Base-by-base conservation (phyloP, 2,113 vertebrate genomes). In the Semnornis frantzii region DNA sequence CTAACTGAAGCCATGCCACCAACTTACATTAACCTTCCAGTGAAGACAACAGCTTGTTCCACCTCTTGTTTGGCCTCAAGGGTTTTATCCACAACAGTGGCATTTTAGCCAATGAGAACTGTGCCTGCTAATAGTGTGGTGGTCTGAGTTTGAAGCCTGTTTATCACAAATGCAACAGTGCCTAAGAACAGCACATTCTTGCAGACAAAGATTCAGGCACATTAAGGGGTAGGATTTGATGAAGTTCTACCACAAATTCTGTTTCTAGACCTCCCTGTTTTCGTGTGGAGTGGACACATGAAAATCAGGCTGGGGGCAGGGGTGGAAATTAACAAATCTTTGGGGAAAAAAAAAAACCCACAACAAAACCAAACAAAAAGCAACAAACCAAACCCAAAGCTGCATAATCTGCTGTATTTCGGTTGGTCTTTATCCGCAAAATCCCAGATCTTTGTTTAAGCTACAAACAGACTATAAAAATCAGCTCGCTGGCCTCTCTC, bases 361-460 rank as follows among this genome's bases (percentile, higher is more conserved):
- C 37, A 39, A 39, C 37, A 39, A 48, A 48, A 20, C 48, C 48
- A 48, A 46, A 46, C 44, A 21, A 48, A 48, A 48, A 18, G 4
- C 44, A 46, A 48, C 48, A 48, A 52, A 24, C 50, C 50, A 91
- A 62, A 20, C 89, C 28, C 94, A 96, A 97, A 98, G 96, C 97
- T 85, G 79, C 92, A 96, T 97, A 98, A 98, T 97, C 97, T 97
- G 94, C 92, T 94, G 95, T 97, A 97, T 98, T 97, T 97, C 97
- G 94, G 97, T 95, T 91, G 17, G 86, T 91, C 96, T 97, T 98
- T 97, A 98, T 97, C 97, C 95, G 54, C 91, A 97, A 97, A 98
- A 98, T 98, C 97, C 97, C 94, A 90, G 97, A 98, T 98, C 96
- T 97, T 97, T 98, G 97, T 98, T 98, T 97, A 98, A 97, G 94